phyloP scores from a whole-genome alignment of 2,113 vertebrate species.

The Rhadina sibilatrix region DNA sequence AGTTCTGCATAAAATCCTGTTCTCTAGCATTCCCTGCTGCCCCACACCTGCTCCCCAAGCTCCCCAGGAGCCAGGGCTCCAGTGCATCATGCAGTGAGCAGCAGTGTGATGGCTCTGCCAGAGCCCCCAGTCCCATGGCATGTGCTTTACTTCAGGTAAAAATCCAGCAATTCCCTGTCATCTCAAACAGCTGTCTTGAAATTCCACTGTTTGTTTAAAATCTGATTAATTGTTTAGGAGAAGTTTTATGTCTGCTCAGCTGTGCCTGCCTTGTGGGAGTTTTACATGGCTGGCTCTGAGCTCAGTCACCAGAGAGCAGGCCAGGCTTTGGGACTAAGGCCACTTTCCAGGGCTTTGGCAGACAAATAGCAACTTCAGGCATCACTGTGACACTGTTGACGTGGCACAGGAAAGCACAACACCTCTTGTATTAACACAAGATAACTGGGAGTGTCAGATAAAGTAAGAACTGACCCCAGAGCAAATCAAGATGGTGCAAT shows the following conservation, averaged over 20 bases:
- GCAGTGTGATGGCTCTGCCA: not conserved
- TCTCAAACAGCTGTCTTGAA: too few species aligned
- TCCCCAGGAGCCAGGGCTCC: not conserved
- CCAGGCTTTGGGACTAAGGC: not conserved
- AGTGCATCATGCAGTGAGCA: rapidly evolving
- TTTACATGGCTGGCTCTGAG: not conserved
- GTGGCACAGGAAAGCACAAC: not conserved
- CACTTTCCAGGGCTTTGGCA: not conserved
- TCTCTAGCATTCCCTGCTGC: not conserved
- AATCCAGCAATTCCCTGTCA: too few species aligned
- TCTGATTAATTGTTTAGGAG: too few species aligned
- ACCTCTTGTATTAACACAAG: not conserved
- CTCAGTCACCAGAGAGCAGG: rapidly evolving
- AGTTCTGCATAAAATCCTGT: not conserved
- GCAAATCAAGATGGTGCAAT: not conserved
- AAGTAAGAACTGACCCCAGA: not conserved
- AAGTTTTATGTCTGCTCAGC: too few species aligned
- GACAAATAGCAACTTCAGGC: not conserved
- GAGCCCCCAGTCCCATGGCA: not conserved
- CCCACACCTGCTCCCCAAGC: not conserved
- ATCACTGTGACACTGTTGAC: not conserved
- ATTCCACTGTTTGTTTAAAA: too few species aligned
- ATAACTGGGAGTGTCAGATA: not conserved
- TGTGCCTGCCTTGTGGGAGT: too few species aligned
- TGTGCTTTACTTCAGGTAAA: too few species aligned